Evolutionary conservation across 2,797 vertebrate genomes (phyloP), one percentile per base, ranked within the genome.

Genomic region (Bryconaethiops microstoma): DNA sequence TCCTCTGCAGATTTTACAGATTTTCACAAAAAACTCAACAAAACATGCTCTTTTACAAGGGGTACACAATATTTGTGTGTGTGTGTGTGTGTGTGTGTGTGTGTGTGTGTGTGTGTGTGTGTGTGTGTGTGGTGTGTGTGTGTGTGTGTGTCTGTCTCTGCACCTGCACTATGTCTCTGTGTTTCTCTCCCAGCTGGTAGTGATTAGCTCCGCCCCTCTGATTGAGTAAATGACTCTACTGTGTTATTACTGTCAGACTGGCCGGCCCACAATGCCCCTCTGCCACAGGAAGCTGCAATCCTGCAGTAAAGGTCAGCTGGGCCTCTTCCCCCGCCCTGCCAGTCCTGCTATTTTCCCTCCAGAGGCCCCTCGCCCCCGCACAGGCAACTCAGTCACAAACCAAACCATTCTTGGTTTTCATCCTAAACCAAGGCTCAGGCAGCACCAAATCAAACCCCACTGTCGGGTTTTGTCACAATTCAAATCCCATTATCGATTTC

Each of bases 201-300:
- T 79, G 70, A 84, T 87, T 74, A 82, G 62, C 68, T 72, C 76
- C 76, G 65, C 75, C 78, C n/a, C 81, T 81, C 64, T 57, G 72
- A 72, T 81, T 64, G 82, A 86, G 76, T 73, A 80, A 74, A 80
- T 76, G 80, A 57, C 80, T 82, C 64, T 68, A 67, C 77, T 80
- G 74, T 87, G 81, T 88, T 87, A 87, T 88, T 89, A 83, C 83
- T 87, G 88, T 82, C 85, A 86, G 79, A 39, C 70, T 23, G 9
- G 76, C 60, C 55, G 35, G 63, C 75, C 75, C 74, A 83, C 74
- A 84, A 82, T 80, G 70, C 79, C 76, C 78, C 52, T 59, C 76
- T 84, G 73, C 85, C 68, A 70, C 80, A 85, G 85, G 85, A 86
- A 86, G 77, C 78, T 73, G 78, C 65, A 83, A 77, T 86, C 85